Evolutionary conservation across 2,113 vertebrate genomes (phyloP).

Genomic region (Zosterops borbonicus): DNA sequence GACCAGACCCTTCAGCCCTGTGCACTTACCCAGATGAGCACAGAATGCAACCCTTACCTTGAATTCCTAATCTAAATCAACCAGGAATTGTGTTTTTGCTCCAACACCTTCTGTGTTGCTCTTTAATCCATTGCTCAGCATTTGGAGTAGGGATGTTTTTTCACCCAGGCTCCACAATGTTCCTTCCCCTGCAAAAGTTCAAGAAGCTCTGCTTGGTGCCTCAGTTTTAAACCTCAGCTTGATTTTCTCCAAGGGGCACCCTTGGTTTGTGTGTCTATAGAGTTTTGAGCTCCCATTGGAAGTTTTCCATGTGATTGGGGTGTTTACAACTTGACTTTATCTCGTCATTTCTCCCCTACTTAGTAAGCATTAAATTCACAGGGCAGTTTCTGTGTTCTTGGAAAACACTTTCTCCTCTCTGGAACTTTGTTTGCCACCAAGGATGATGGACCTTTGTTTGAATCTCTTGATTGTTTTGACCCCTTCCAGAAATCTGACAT

Average conservation of each 20-base stretch:
- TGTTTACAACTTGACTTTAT: neutral
- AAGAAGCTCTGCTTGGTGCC: neutral
- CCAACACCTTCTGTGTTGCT: neutral
- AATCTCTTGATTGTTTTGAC: neutral
- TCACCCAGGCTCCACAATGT: rapidly evolving
- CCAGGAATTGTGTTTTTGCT: neutral
- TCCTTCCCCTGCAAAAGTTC: neutral
- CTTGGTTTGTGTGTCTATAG: neutral
- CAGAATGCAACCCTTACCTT: neutral
- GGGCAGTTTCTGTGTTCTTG: neutral
- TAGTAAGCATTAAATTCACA: neutral
- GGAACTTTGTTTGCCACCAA: neutral
- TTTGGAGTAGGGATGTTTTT: neutral
- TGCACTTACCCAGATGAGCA: rapidly evolving
- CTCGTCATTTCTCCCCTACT: neutral
- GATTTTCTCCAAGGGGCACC: neutral
- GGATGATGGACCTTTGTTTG: neutral
- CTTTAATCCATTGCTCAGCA: neutral
- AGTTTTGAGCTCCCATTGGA: neutral
- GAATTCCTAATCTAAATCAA: neutral
- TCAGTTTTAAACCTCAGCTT: neutral
- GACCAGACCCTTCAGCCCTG: neutral
- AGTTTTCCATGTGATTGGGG: neutral
- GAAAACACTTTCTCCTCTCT: neutral
- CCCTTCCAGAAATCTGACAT: neutral